Evolutionary conservation across 1,140 invertebrate species (phyloP).

Genomic region (Argopecten irradians): DNA sequence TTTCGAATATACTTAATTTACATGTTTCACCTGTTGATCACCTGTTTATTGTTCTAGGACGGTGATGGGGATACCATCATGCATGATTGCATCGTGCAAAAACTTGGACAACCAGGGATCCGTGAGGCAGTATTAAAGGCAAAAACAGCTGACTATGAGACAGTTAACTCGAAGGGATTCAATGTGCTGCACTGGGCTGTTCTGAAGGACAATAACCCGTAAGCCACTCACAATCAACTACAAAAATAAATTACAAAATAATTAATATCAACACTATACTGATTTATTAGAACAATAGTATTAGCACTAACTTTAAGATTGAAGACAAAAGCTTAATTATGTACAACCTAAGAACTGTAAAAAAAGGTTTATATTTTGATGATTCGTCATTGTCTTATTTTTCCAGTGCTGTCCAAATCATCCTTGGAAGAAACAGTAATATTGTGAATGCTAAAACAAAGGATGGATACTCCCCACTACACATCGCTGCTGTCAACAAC

Average conservation of each 20-base stretch:
- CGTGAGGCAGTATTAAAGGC: constrained; percentile 34
- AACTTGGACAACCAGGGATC: constrained; percentile 35
- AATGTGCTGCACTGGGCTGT: constrained; percentile 52
- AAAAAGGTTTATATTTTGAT: no score
- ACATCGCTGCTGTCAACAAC: background rate
- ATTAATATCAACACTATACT: no score
- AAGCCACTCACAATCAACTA: background rate
- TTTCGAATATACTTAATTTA: no score
- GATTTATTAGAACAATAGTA: no score
- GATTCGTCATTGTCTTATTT: no score
- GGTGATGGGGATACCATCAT: constrained; percentile 52
- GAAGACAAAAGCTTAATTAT: no score
- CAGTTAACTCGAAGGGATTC: constrained; percentile 35
- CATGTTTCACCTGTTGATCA: no score
- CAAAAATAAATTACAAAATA: no score
- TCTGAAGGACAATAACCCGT: constrained; percentile 41
- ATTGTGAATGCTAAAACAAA: background rate
- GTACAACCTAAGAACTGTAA: no score
- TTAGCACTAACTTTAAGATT: no score
- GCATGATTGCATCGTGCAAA: constrained; percentile 52
- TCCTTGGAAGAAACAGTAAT: background rate
- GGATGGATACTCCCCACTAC: background rate
- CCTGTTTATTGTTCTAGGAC: constrained; percentile 42
- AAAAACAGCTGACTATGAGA: constrained; percentile 31
- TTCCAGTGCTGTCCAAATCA: background rate